Conservation (phyloP, 35 echinoderm and acorn worm species). For the Chiridota heheva region DNA sequence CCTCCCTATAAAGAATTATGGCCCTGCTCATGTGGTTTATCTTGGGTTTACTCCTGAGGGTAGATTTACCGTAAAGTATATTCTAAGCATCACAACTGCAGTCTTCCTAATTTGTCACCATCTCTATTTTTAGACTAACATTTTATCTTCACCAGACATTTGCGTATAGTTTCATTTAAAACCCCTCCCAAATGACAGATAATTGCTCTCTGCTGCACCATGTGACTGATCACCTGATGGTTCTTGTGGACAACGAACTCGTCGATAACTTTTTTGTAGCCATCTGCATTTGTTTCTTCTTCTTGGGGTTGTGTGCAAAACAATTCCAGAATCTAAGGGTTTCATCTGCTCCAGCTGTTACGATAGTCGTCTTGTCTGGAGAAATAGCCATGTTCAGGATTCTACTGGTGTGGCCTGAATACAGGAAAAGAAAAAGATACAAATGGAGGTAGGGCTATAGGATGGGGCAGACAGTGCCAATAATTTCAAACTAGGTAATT, state of each 20-base stretch:
- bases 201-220: no score
- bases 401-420: slow-evolving; percentile 73
- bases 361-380: slow-evolving; percentile 72
- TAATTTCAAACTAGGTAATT: not conserved
- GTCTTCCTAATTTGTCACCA: no score
- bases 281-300: slow-evolving; percentile 28
- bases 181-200: no score
- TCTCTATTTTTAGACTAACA: no score
- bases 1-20: no score
- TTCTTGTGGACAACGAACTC: slow-evolving; percentile 33
- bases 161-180: no score
- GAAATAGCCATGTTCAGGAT: slow-evolving; percentile 84
- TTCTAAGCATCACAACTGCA: no score
- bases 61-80: no score
- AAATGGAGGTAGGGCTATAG: not conserved
- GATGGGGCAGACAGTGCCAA: not conserved
- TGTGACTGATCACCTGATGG: slow-evolving; percentile 47
- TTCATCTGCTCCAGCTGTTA: slow-evolving; percentile 83
- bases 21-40: no score
- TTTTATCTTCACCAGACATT: no score
- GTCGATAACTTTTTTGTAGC: slow-evolving; percentile 19
- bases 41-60: no score
- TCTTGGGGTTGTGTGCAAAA: slow-evolving; percentile 55
- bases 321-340: slow-evolving; percentile 81
- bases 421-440: not conserved